phyloP scores from a whole-genome alignment of 2,797 vertebrate genomes.

The Simalia tracyae region DNA sequence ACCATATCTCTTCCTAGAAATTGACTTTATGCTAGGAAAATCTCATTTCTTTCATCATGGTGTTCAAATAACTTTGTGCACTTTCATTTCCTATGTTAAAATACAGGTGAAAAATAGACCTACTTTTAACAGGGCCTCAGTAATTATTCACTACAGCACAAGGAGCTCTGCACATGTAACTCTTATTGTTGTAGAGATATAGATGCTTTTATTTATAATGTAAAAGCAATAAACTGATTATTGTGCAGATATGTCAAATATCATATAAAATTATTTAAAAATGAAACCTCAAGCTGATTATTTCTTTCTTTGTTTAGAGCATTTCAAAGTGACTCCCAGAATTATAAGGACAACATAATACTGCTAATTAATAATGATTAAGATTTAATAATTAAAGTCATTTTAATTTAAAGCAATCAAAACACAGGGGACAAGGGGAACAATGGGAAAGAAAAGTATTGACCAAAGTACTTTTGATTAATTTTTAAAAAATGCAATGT shows the following conservation, averaged over 20 bases:
- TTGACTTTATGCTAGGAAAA: constrained; percentile 42
- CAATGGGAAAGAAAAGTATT: neutral
- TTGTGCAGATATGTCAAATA: constrained; percentile 11
- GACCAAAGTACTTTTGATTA: neutral
- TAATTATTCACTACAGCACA: constrained; percentile 27
- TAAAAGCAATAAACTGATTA: constrained; percentile 34
- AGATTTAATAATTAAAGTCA: neutral
- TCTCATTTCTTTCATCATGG: constrained; percentile 29
- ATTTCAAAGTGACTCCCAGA: neutral
- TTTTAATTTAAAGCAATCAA: neutral
- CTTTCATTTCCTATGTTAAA: constrained; percentile 34
- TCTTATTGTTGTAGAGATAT: constrained; percentile 26
- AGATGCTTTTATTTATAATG: constrained; percentile 5
- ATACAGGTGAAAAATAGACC: constrained; percentile 16
- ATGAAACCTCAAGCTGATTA: neutral
- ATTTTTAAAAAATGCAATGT: neutral
- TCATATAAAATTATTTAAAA: neutral
- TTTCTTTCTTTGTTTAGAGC: neutral
- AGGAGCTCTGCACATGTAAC: constrained; percentile 9
- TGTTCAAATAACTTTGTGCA: constrained; percentile 38
- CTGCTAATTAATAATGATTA: neutral
- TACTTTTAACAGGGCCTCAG: constrained; percentile 52
- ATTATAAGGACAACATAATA: neutral
- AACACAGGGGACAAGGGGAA: too few relatives aligned
- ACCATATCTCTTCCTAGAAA: constrained; percentile 45